Percentiles rank a stretch among this genome's conserved stretches.
Conservation (phyloP, 2,888 invertebrate genomes). For the Leptura quadrifasciata region DNA sequence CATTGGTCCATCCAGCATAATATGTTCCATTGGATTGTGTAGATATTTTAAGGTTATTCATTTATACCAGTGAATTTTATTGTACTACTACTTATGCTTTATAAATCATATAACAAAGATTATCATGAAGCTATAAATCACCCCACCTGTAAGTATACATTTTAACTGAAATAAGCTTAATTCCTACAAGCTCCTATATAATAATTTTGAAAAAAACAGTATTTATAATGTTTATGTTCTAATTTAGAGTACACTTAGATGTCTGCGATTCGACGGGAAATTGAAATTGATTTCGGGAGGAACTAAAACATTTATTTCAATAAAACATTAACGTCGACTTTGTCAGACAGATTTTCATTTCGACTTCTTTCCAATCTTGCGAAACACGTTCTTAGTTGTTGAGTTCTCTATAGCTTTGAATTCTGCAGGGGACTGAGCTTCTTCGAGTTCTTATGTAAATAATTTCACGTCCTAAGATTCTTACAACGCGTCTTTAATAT, state of each 20-base stretch:
- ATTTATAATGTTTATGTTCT: neutral
- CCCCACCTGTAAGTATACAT: no score
- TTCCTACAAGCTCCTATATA: no score
- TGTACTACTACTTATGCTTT: no score
- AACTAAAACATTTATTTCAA: conserved; percentile 27
- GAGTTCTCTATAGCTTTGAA: conserved; percentile 19
- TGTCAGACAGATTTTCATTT: conserved; percentile 28
- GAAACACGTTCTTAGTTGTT: conserved; percentile 21
- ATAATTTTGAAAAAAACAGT: neutral
- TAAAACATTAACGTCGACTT: conserved; percentile 26
- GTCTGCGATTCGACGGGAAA: neutral
- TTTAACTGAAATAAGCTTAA: no score
- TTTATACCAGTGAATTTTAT: no score
- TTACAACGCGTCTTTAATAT: conserved; percentile 18
- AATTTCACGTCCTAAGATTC: conserved; percentile 15
- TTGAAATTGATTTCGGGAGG: neutral
- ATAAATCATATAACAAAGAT: no score
- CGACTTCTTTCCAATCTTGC: conserved; percentile 23
- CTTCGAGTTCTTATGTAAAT: conserved; percentile 18
- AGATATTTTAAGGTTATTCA: no score
- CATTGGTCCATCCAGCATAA: no score
- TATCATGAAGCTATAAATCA: no score
- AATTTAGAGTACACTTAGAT: conserved; percentile 12
- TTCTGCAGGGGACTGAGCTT: conserved; percentile 8
- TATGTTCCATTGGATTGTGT: no score